Percentiles rank a stretch among this genome's conserved stretches.
These are phyloP conservation scores for Thaleichthys pacificus DNA, from an alignment of 2,797 vertebrate genomes.

Conservation along the genomic window DNA sequence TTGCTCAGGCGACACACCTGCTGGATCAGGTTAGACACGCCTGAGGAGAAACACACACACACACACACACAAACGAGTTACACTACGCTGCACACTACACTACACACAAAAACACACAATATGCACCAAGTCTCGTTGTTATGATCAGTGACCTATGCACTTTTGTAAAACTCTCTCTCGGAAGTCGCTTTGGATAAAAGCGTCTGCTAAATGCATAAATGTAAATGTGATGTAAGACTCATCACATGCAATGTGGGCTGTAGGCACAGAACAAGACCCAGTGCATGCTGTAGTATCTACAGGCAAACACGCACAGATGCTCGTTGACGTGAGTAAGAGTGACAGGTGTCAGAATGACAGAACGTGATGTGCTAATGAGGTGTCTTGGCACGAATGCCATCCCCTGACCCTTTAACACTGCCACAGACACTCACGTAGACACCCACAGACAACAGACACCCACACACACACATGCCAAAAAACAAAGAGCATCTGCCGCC, in stretches of 20 bases:
- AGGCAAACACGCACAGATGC: slow-evolving; percentile 11
- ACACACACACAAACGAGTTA: slow-evolving; percentile 12
- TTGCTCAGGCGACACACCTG: slow-evolving; percentile 89
- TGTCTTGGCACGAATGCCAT: slow-evolving; percentile 27
- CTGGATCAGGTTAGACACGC: slow-evolving; percentile 87
- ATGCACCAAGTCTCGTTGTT: too few species aligned
- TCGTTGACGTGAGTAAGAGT: slow-evolving; percentile 52
- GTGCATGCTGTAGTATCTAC: slow-evolving; percentile 3
- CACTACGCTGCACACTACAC: not conserved
- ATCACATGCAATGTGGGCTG: slow-evolving; percentile 10
- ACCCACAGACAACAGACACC: slow-evolving; percentile 16
- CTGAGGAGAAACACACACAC: slow-evolving; percentile 59
- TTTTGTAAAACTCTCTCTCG: too few species aligned
- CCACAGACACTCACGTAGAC: slow-evolving; percentile 13
- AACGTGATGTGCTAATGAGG: slow-evolving; percentile 48
- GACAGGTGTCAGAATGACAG: slow-evolving; percentile 55
- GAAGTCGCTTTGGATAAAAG: too few species aligned
- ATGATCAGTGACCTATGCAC: too few species aligned
- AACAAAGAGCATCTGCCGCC: not conserved
- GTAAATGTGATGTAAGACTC: too few species aligned
- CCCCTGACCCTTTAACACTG: slow-evolving; percentile 7
- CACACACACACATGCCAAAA: slow-evolving; percentile 9
- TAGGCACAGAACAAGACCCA: slow-evolving; percentile 19
- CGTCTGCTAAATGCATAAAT: too few species aligned
- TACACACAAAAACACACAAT: slow-evolving; percentile 18